Base-by-base conservation (phyloP, 1,140 invertebrate genomes). In the Neoseiulus cucumeris region DNA sequence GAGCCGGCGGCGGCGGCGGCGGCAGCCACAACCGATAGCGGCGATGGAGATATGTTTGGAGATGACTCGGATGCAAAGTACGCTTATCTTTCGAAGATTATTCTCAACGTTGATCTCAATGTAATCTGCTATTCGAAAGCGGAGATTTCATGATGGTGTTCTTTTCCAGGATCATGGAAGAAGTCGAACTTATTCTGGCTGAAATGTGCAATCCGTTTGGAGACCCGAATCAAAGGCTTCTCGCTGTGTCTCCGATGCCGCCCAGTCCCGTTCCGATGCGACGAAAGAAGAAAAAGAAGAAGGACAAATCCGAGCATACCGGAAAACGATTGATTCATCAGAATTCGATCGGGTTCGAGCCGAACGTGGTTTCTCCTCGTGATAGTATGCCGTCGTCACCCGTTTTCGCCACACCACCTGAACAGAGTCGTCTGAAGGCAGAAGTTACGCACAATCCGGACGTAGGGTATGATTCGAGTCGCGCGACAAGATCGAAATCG, bases 281-380 rank as follows among this genome's bases (percentile, higher is more conserved):
- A 2, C 33, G 14, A 20, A 25, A 59, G 25, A 29, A 25, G 14
- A 59, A n/a, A 25, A 59, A 59, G 22, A 25, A 33, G 14, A 59
- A 59, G 22, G 33, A 59, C 14, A 59, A 59, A 25, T 33, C 25
- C 1, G 25, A 59, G n/a, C 51, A 25, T 6, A 12, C 51, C 1
- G 14, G 22, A 25, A 59, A 59, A 59, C 25, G 22, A 9, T 20
- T 59, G 17, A 33, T 33, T 20, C 51, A 59, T 59, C 51, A 59
- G 22, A 59, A 59, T 9, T 59, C 51, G 51, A 59, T 12, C 17
- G 51, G 51, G 12, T 59, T 59, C 51, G 51, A 59, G 25, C 51
- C 51, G 1, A 1, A 18, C 4, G 2, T 59, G 17, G 25, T 20
- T 1, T n/a, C 51, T 14, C 25, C 25, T 47, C 45, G 18, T 17